Percentiles rank a stretch among this genome's conserved stretches.
These are phyloP conservation scores for Spermophilus dauricus DNA, from an alignment of 2,113 vertebrate species.

Conservation along the genomic window DNA sequence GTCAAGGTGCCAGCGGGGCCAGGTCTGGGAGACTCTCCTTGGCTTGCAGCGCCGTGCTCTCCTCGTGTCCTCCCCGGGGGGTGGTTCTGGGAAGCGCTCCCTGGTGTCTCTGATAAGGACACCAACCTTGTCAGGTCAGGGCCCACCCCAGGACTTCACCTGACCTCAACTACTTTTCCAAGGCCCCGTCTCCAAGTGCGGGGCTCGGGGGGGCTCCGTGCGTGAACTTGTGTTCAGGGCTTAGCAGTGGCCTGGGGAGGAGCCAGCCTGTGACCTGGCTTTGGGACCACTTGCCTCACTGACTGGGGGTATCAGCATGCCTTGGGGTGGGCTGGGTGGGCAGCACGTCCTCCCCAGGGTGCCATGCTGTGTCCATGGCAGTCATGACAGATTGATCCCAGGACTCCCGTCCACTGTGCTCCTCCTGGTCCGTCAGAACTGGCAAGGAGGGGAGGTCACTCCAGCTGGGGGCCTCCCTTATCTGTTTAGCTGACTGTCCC, in stretches of 20 bases:
- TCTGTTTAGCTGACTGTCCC: background rate
- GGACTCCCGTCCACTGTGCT: accelerated
- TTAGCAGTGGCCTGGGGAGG: accelerated
- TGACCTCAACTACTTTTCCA: background rate
- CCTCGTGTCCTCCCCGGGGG: accelerated
- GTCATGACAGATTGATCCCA: accelerated
- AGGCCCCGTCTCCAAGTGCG: background rate
- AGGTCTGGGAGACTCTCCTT: background rate
- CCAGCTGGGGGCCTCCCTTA: too few species aligned
- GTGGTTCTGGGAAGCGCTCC: accelerated
- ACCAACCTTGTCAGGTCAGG: accelerated
- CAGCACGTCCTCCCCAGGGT: accelerated
- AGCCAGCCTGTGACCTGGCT: accelerated
- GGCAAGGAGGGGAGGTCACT: background rate
- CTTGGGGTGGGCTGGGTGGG: background rate
- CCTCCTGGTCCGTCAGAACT: accelerated
- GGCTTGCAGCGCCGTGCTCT: accelerated
- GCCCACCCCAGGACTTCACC: background rate
- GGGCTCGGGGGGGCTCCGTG: accelerated
- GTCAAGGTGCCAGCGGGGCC: accelerated
- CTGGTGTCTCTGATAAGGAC: background rate
- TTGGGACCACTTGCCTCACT: accelerated
- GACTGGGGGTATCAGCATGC: accelerated
- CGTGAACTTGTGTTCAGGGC: accelerated
- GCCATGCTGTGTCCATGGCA: accelerated